These are phyloP conservation scores for Lordiphosa collinella DNA, from an alignment of 1,140 invertebrate genomes.

Conservation along the genomic window DNA sequence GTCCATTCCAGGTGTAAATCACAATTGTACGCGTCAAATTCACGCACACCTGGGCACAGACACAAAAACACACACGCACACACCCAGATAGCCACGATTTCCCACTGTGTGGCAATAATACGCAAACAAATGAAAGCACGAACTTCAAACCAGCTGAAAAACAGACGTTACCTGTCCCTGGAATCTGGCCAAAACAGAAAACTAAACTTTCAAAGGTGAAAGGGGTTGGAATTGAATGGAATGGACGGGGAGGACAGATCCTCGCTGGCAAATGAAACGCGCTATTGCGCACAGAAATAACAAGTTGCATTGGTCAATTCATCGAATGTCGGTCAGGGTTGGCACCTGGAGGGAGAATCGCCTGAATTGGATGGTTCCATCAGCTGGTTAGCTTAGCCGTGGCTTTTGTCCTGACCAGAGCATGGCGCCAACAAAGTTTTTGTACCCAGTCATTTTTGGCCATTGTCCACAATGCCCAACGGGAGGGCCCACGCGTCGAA, in stretches of 20 bases:
- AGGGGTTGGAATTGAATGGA: not conserved
- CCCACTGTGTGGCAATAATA: conserved; percentile 48
- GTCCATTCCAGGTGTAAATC: conserved; percentile 45
- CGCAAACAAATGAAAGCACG: conserved; percentile 52
- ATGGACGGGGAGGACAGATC: conserved; percentile 5
- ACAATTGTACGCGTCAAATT: conserved; percentile 69
- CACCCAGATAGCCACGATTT: conserved; percentile 29
- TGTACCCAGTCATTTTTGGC: not conserved
- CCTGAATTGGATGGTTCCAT: not conserved
- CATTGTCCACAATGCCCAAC: conserved; percentile 1
- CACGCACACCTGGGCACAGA: conserved; percentile 33
- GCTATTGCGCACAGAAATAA: conserved; percentile 75
- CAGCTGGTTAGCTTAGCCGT: conserved; percentile 20
- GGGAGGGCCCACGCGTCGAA: not conserved
- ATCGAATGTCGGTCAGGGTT: conserved; percentile 72
- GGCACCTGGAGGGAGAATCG: conserved; percentile 19
- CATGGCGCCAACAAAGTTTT: not conserved
- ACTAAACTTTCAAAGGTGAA: conserved; percentile 30
- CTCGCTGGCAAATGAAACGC: conserved; percentile 51
- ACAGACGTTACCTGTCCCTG: conserved; percentile 55
- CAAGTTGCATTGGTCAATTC: conserved; percentile 73
- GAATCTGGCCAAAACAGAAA: conserved; percentile 49
- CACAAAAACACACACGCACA: conserved; percentile 15
- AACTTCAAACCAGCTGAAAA: conserved; percentile 49
- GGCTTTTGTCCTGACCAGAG: conserved; percentile 15